Evolutionary conservation across 1,140 invertebrate genomes (phyloP), one percentile per base, ranked within the genome.

Genomic region (Bombus consobrinus): DNA sequence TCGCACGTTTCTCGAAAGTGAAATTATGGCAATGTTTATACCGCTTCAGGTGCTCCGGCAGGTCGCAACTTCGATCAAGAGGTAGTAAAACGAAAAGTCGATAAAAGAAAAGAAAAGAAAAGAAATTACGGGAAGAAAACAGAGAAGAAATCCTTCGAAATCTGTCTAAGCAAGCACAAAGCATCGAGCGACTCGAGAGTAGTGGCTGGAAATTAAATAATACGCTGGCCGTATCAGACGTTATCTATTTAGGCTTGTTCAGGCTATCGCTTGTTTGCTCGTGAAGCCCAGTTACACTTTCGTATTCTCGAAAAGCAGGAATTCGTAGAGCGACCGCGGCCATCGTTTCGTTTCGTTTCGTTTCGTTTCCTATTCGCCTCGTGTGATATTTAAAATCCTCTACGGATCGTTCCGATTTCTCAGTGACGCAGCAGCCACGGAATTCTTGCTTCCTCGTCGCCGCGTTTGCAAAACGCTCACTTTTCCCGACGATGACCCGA

Each of bases 201-300:
- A 82, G 57, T 87, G 73, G 59, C 69, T 90, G 86, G 57, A 90
- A 89, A 89, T 92, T 92, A 91, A 93, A 91, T 91, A 92, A 92
- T 22, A 53, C 83, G 82, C 74, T 87, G 62, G 85, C 74, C 72
- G 83, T 93, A 93, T 92, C 88, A 92, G 86, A 62, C 80, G 91
- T 93, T 93, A 93, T 93, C 92, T 93, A 90, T 91, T 91, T 88
- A 88, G 91, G 88, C 91, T 92, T 92, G 86, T 88, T 90, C 89
- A 83, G 87, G 88, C 92, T 93, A 93, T 93, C 92, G 79, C 77
- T 81, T 92, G 89, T 91, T 91, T 91, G 86, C 88, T 78, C 85
- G 87, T 18, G 79, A 87, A 85, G 89, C 80, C 85, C 72, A 68
- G 84, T 83, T 79, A 72, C 69, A 32, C 76, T 87, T 77, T 81